Evolutionary conservation across 2,888 invertebrate genomes (phyloP), one percentile per base, ranked within the genome.

Genomic region (Magallana nippona): DNA sequence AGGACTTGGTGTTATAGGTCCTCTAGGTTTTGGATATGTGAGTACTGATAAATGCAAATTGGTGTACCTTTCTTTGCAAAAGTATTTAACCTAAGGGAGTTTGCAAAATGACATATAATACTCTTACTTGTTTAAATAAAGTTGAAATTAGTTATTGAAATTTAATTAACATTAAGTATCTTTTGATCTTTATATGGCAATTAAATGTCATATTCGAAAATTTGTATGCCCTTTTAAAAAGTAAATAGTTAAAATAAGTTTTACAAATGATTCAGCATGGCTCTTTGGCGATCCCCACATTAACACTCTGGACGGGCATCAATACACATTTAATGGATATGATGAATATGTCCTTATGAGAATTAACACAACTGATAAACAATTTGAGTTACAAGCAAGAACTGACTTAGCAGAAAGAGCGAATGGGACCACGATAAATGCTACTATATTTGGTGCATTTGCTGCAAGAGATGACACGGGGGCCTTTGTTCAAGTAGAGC

Each of bases 361-460:
- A 11, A 32, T 84, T 10, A n/a, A 80, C 13, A 71, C 77, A 11
- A 32, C 13, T 1, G 13, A 15, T 27, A 55, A 22, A 17, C 27
- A 58, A 13, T 84, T 89, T 32, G 63, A 78, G 10, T 78, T 88
- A 1, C 89, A 89, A 82, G 87, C 84, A 10, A 79, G 87, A 55
- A 89, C 89, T 10, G 84, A 71, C 1, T 79, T 58, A 15, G 84
- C 85, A 5, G 15, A 57, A 17, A 84, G 63, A 13, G 78, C 78
- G 11, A 80, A 86, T 55, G 89, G 88, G 11, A 77, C 81, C 1
- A 44, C 63, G 19, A 87, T 86, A 22, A 79, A 88, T 60, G 89
- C 89, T 17, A 89, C 89, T 0, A 82, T 89, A 17, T 89, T 88
- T 81, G 82, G 84, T n/a, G 88, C 87, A 10, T 89, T 89, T 83